Conservation (phyloP, 2,888 invertebrate genomes). For the Yponomeuta plumbellus region DNA sequence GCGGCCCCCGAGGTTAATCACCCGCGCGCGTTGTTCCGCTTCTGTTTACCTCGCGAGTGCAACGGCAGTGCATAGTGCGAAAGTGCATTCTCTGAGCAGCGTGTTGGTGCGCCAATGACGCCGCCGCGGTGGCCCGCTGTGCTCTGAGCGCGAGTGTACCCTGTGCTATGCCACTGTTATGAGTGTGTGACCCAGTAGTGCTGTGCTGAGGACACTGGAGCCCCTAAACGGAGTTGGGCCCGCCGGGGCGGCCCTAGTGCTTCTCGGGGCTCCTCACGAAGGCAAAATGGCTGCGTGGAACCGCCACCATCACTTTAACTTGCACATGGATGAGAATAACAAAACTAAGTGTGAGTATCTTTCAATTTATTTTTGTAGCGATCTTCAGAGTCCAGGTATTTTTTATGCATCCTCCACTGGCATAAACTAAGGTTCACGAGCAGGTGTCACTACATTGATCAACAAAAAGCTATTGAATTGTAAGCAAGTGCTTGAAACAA, state of each 20-base stretch:
- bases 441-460: neutral
- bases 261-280: constrained; percentile 77
- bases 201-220: constrained; percentile 77
- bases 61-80: constrained; percentile 54
- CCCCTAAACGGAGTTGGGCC: constrained; percentile 79
- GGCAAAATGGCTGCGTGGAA: constrained; percentile 84
- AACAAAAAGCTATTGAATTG: neutral
- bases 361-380: neutral
- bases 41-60: constrained; percentile 72
- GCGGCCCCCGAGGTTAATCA: constrained; percentile 65
- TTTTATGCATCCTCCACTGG: neutral
- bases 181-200: constrained; percentile 74
- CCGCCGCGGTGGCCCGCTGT: constrained; percentile 59
- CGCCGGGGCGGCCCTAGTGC: constrained; percentile 77
- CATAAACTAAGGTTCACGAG: neutral
- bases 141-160: constrained; percentile 55
- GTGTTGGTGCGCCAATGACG: constrained; percentile 72
- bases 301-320: constrained; percentile 83
- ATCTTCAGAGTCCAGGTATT: neutral
- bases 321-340: constrained; percentile 82
- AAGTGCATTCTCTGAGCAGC: constrained; percentile 68
- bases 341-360: constrained; percentile 80
- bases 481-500: neutral
- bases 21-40: constrained; percentile 55
- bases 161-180: constrained; percentile 69